Evolutionary conservation across 2,888 invertebrate genomes (phyloP).

Genomic region (Dicyrtomina minuta): DNA sequence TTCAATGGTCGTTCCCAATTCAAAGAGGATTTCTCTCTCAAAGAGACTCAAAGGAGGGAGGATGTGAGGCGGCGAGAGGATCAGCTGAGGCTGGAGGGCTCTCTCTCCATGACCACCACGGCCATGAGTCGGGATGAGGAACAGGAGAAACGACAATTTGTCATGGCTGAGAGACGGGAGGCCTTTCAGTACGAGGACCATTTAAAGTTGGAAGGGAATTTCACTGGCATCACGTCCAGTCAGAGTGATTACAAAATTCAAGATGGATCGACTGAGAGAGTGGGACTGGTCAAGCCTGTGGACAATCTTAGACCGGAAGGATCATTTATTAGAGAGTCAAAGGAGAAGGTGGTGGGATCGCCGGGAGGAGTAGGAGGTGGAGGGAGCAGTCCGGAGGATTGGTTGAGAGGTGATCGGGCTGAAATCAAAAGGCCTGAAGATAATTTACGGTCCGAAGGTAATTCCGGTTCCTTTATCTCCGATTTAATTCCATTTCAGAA

Average conservation of each 20-base stretch:
- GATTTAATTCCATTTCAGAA: slow-evolving; percentile 7
- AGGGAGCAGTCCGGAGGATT: neutral
- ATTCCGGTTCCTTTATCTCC: slow-evolving; percentile 4
- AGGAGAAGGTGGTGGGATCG: slow-evolving; percentile 60
- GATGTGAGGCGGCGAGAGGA: slow-evolving; percentile 54
- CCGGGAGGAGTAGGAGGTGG: no score
- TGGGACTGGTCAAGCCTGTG: slow-evolving; percentile 54
- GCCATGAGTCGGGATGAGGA: neutral
- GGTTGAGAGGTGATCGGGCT: slow-evolving; percentile 57
- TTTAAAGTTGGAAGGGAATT: slow-evolving; percentile 64
- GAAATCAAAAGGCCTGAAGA: slow-evolving; percentile 61
- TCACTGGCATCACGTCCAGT: slow-evolving; percentile 30
- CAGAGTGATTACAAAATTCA: slow-evolving; percentile 17
- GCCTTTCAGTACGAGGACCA: slow-evolving; percentile 60
- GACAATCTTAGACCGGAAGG: slow-evolving; percentile 56
- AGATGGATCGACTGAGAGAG: slow-evolving; percentile 54
- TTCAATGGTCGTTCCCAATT: slow-evolving; percentile 7
- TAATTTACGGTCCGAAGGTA: slow-evolving; percentile 64
- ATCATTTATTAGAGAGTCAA: slow-evolving; percentile 59
- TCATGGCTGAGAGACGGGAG: slow-evolving; percentile 46
- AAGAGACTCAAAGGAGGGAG: slow-evolving; percentile 2
- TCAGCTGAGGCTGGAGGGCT: slow-evolving; percentile 60
- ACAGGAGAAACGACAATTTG: slow-evolving; percentile 54
- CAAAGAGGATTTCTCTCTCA: slow-evolving; percentile 51
- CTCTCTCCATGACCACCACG: slow-evolving; percentile 59